These are phyloP conservation scores for Eurystomus glaucurus DNA, from an alignment of 2,797 vertebrate species.

Conservation along the genomic window DNA sequence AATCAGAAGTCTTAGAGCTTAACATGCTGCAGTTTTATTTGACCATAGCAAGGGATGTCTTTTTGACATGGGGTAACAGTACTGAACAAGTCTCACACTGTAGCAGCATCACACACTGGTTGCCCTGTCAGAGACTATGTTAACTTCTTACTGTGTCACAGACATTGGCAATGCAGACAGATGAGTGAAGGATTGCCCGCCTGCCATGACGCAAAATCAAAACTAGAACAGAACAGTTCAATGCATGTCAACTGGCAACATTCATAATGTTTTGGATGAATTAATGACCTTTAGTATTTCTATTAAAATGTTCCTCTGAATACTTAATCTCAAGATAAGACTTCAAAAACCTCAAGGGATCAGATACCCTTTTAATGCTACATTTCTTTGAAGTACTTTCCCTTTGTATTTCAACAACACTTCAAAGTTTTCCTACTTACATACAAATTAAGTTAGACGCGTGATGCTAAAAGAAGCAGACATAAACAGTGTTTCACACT, in stretches of 20 bases:
- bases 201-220: not conserved
- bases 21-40: not conserved
- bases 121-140: fast-evolving
- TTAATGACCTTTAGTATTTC: conserved; percentile 6
- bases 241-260: not conserved
- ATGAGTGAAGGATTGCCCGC: fast-evolving
- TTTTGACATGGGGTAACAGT: not conserved
- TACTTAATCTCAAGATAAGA: conserved; percentile 38
- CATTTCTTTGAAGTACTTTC: conserved; percentile 49
- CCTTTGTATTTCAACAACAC: not conserved
- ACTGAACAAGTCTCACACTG: not conserved
- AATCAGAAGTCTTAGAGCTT: not conserved
- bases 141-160: not conserved
- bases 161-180: not conserved
- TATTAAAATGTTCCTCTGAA: conserved; percentile 14
- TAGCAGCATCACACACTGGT: not conserved
- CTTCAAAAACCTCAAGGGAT: conserved; percentile 37
- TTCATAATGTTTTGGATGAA: not conserved
- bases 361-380: conserved; percentile 18
- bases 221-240: not conserved
- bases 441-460: conserved; percentile 10
- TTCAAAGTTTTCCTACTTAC: conserved; percentile 43
- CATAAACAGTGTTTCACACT: not conserved
- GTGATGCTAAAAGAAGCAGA: not conserved
- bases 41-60: not conserved